These are phyloP conservation scores for Anas bernieri DNA, from an alignment of 2,797 vertebrate genomes.

Conservation along the genomic window DNA sequence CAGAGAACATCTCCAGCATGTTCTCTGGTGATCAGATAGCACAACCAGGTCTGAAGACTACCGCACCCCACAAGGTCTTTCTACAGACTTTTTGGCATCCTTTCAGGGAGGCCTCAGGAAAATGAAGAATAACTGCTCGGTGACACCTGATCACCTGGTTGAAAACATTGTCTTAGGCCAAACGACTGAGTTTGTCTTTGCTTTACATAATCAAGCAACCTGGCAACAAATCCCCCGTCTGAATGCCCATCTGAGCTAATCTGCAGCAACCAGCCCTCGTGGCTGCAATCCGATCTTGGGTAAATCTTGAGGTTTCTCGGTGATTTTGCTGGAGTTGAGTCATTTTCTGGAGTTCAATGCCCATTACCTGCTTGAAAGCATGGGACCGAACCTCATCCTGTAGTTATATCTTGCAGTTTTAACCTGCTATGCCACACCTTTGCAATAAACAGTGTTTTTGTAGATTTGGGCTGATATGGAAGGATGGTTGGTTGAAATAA, in stretches of 20 bases:
- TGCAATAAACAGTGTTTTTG: background rate
- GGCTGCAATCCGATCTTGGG: background rate
- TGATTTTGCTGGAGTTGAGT: background rate
- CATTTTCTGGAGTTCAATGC: background rate
- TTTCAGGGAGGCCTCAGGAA: background rate
- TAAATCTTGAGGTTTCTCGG: background rate
- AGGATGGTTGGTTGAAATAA: background rate
- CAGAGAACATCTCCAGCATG: background rate
- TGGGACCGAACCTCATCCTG: rapidly evolving
- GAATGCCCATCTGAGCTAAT: background rate
- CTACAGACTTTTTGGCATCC: background rate
- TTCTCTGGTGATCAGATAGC: background rate
- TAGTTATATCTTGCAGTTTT: background rate
- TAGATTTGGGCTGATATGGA: background rate
- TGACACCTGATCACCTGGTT: rapidly evolving
- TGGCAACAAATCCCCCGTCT: background rate
- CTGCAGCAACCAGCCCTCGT: background rate
- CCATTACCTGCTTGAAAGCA: background rate
- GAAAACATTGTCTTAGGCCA: background rate
- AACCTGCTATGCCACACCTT: background rate
- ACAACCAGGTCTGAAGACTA: background rate
- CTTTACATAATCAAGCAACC: rapidly evolving
- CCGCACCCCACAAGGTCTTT: background rate
- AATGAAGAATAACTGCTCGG: background rate
- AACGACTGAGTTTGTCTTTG: background rate